Conservation (phyloP, 2,113 vertebrate species). For the Hydrolagus affinis region DNA sequence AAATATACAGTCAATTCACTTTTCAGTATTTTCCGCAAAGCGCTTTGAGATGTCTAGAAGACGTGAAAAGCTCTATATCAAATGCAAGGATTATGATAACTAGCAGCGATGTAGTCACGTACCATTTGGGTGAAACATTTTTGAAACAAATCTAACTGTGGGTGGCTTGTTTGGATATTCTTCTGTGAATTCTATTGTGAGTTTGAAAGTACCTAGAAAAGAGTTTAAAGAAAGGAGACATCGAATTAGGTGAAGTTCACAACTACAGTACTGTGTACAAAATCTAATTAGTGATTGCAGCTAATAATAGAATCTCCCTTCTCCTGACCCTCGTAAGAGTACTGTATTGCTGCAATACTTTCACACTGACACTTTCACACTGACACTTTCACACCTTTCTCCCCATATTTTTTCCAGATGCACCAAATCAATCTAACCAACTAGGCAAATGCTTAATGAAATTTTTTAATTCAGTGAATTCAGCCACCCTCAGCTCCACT, state of each 20-base stretch:
- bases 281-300: background rate
- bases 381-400: too few species aligned
- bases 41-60: too few species aligned
- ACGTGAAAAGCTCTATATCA: background rate
- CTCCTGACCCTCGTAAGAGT: too few species aligned
- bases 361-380: too few species aligned
- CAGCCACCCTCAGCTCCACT: background rate
- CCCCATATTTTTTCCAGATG: too few species aligned
- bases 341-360: too few species aligned
- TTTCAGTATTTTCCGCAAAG: too few species aligned
- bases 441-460: too few species aligned
- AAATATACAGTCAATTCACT: too few species aligned
- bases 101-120: conserved; percentile 40
- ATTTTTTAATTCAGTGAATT: background rate
- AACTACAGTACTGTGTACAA: background rate
- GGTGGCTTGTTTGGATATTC: conserved; percentile 98
- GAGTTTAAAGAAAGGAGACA: background rate
- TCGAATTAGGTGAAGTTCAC: background rate
- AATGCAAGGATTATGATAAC: background rate
- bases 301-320: background rate
- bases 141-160: conserved; percentile 97
- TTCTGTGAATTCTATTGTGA: conserved; percentile 98
- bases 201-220: conserved; percentile 88
- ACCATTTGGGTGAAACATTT: conserved; percentile 99
- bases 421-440: too few species aligned